Evolutionary conservation across 2,888 invertebrate genomes (phyloP), one percentile per base, ranked within the genome.

Genomic region (Athalia circularis): DNA sequence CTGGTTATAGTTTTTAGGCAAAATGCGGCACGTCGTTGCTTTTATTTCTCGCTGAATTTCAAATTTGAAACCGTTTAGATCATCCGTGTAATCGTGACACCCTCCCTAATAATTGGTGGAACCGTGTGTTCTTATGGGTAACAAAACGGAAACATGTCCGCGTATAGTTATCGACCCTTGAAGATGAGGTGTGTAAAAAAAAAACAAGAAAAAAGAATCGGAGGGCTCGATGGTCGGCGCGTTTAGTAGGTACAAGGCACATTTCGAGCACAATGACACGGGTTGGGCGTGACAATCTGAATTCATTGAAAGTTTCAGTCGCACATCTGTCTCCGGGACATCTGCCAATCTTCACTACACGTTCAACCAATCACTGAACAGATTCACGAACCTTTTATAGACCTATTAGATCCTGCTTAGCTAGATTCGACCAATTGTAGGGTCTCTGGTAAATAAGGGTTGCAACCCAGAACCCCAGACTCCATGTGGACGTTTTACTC

Each of bases 371-470:
- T 64, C 75, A 62, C 29, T 15, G 62, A 45, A 29, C 61, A 50
- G 75, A 83, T 81, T 83, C 84, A 83, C 86, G 85, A 86, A 88
- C 87, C 87, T 87, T 89, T 89, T 89, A 89, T 87, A 88, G 87
- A 85, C 85, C 89, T 86, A 89, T 90, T 90, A 90, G 89, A 90
- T 89, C 88, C 88, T 89, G 89, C 88, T 90, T 90, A 90, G 87
- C 81, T 83, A 82, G 83, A 83, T 82, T 85, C 84, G 86, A 85
- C 89, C 89, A 89, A 89, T 89, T 89, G 88, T 86, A 89, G 88
- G 87, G 87, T 89, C 88, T 87, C 89, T 87, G 89, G 89, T 88
- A 89, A 90, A 90, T 89, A 90, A 89, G 87, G 88, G 87, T 85
- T 84, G 45, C 43, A 52, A 52, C 7, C 52, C 1, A 52, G n/a